Evolutionary conservation across 35 echinoderm and acorn worm genomes (phyloP).

Genomic region (Patiria miniata): DNA sequence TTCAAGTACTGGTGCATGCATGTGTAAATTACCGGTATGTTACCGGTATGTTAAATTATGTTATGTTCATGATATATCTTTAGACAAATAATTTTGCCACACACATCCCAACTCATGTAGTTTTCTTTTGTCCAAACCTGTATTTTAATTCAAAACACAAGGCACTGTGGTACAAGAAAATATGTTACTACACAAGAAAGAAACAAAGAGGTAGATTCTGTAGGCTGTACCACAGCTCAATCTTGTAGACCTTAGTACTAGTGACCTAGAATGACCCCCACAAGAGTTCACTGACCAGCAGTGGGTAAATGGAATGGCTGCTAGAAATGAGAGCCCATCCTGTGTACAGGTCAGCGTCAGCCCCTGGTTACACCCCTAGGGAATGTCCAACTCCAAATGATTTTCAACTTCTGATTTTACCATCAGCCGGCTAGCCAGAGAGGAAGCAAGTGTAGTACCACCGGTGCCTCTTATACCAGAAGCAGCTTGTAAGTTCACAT

Average conservation of each 20-base stretch:
- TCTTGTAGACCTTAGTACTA: background rate
- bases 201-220: too few relatives aligned
- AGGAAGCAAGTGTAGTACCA: background rate
- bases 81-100: too few relatives aligned
- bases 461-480: background rate
- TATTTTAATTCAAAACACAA: constrained; percentile 10
- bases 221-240: too few relatives aligned
- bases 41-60: too few relatives aligned
- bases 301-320: background rate
- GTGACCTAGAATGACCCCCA: constrained; percentile 22
- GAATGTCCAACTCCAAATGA: constrained; percentile 11
- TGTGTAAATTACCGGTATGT: too few relatives aligned
- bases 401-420: background rate
- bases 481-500: background rate
- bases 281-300: constrained; percentile 17
- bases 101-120: too few relatives aligned
- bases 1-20: too few relatives aligned
- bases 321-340: background rate
- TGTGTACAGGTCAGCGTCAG: constrained; percentile 13
- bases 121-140: background rate
- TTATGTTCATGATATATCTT: too few relatives aligned
- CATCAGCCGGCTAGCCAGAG: background rate
- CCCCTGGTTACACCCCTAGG: constrained; percentile 7
- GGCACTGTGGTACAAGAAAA: too few relatives aligned
- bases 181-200: too few relatives aligned